These are phyloP conservation scores for Conistra vaccinii DNA, from an alignment of 2,888 invertebrate genomes.

Conservation along the genomic window DNA sequence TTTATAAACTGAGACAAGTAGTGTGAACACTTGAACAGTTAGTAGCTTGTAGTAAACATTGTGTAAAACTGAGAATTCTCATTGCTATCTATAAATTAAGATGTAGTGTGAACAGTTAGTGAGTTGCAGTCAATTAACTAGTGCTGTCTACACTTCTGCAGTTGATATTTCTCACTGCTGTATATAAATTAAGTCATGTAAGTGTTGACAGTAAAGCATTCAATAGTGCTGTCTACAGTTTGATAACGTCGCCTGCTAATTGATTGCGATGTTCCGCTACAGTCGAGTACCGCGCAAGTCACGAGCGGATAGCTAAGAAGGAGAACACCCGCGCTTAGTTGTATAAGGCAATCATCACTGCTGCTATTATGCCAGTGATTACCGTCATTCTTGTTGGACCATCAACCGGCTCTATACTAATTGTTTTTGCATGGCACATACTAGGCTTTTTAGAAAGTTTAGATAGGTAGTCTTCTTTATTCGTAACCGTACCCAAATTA, in stretches of 20 bases:
- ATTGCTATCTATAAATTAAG: neutral
- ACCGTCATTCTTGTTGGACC: neutral
- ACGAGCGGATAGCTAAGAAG: neutral
- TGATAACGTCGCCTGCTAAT: conserved; percentile 53
- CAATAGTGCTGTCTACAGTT: conserved; percentile 33
- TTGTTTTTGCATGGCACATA: neutral
- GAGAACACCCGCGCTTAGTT: neutral
- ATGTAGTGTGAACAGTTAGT: conserved; percentile 9
- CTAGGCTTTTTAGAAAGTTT: neutral
- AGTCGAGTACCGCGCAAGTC: conserved; percentile 4
- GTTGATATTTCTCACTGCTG: conserved; percentile 12
- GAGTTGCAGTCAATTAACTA: conserved; percentile 1
- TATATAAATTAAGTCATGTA: conserved; percentile 8
- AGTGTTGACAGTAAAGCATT: conserved; percentile 48
- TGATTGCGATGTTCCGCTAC: conserved; percentile 64
- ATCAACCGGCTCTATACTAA: neutral
- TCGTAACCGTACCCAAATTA: neutral
- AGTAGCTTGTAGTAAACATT: conserved; percentile 23
- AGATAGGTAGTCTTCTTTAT: neutral
- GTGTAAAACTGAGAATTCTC: neutral
- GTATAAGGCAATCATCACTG: neutral
- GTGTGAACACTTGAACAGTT: conserved; percentile 22
- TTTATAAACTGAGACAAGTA: conserved; percentile 9
- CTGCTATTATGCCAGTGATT: neutral
- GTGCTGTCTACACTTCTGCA: neutral